Base-by-base conservation (phyloP, 2,797 vertebrate species). In the Borostomias antarcticus region DNA sequence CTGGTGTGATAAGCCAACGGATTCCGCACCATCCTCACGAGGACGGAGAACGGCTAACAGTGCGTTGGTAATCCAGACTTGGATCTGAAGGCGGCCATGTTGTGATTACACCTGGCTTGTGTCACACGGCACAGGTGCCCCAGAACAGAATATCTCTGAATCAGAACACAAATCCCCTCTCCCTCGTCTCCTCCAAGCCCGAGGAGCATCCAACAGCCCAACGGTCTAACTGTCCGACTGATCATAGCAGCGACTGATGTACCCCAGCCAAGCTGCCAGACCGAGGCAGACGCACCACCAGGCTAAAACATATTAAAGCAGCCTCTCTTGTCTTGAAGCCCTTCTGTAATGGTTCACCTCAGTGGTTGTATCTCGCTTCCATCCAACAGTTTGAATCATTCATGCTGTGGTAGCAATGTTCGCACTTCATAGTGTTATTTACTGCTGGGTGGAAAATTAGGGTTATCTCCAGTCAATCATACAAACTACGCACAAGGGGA, bases 131-230 rank as follows among this genome's bases (percentile, higher is more conserved):
- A 7, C 15, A 17, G 21, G 23, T 40, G 33, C 32, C 11, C 35
- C 23, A 29, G 33, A 59, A 23, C 17, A 26, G 23, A 59, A 23
- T 25, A 37, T 15, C 11, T 0, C 37, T 58, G 35, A 35, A 17
- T 58, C 56, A 58, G 11, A 58, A 35, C 56, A 33, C 56, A 23
- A 15, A 59, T 59, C 58, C 15, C 21, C 13, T 23, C 13, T 58
- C n/a, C n/a, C n/a, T n/a, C n/a, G n/a, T n/a, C n/a, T n/a, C n/a
- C n/a, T n/a, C n/a, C n/a, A n/a, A n/a, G n/a, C n/a, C n/a, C n/a
- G n/a, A 4, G 11, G 13, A 25, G 2, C 57, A 15, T 33, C 40
- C 17, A 25, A 17, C 35, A 23, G 23, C 25, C 17, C 13, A 59
- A 15, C 6, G 43, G 37, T 59, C 25, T 8, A 43, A 59, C 58